Base-by-base conservation (phyloP, 37 sponge, comb jelly and placozoan genomes). In the Spongia lamella region DNA sequence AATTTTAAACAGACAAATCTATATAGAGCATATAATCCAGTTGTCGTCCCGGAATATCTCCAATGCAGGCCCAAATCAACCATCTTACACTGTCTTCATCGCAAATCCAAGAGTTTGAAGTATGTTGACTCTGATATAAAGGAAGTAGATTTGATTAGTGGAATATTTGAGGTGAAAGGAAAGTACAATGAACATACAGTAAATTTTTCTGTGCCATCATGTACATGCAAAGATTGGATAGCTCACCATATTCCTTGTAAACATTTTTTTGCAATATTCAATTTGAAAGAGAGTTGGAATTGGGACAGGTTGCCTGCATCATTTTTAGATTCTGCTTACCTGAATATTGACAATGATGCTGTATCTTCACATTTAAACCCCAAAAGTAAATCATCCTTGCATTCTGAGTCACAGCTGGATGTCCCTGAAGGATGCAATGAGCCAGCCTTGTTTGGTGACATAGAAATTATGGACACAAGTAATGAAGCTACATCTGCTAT, bases 1-100 rank as follows among this genome's bases (percentile, higher is more conserved):
- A 61, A 73, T 21, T 76, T 62, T 63, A 76, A 76, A 20, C 77
- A 76, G 20, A 26, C 75, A 60, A 36, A 31, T 37, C 14, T 61
- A 14, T 37, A 73, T 21, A n/a, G 75, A 59, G 15, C 40, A 7
- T 73, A 60, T 51, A 68, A 68, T 43, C 70, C 70, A 7, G 29
- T 24, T 22, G 70, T 68, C n/a, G 70, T 40, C 6, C 70, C 70
- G 7, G 2, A 2, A 43, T 68, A 68, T 73, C 60, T 60, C 7
- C 75, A 73, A 61, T 38, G 55, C 32, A 22, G 72, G 6, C 56
- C 56, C 6, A 25, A 52, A 9, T 9, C 11, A 11, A 54, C 72
- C 0, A 56, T 70, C 6, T 30, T 51, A 52, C 53, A 70, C 56
- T 55, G 54, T 52, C 33, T 51, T 29, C 54, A 70, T 19, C 57